Base-by-base conservation (phyloP, 2,113 vertebrate species). In the Strigops habroptila region DNA sequence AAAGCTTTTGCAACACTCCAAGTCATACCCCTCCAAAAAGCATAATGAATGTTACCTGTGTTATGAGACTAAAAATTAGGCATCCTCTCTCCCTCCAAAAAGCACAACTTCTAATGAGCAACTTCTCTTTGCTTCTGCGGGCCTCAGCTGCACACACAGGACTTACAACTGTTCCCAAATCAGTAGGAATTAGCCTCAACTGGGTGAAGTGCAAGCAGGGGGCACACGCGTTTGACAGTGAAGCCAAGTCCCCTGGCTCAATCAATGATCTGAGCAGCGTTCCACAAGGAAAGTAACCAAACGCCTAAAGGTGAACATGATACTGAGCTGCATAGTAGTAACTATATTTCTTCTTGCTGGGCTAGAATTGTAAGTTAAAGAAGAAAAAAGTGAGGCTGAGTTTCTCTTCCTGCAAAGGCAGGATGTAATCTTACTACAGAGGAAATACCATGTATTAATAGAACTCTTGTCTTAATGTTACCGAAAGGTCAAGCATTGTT, bases 331-430 rank as follows among this genome's bases (percentile, higher is more conserved):
- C 30, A 2, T 3, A 35, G 19, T 18, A 16, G 59, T 51, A 75
- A 67, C 49, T 37, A 3, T 19, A 31, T 76, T 68, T 73, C 67
- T 76, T 76, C 67, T 87, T 65, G 35, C 21, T 3, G 1, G 52
- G 57, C 44, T 62, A 25, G 49, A 79, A 53, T 6, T 41, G 8
- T 31, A 52, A 91, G 22, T 33, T 60, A 24, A 75, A 86, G 68
- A 44, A 60, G 52, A 73, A 74, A 88, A 35, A 39, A 39, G 18
- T 68, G 37, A 28, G 31, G 31, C 51, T 30, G 52, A 60, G 37
- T 64, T 75, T 87, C 51, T 91, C 41, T 71, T n/a, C 31, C 84
- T 82, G 30, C 52, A 76, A 93, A 82, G 44, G 65, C 76, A 69
- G 44, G 46, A 67, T 77, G 53, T 43, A 37, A 55, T 69, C 39